These are phyloP conservation scores for Itoplectis maculator DNA, from an alignment of 2,888 invertebrate genomes.

Conservation along the genomic window DNA sequence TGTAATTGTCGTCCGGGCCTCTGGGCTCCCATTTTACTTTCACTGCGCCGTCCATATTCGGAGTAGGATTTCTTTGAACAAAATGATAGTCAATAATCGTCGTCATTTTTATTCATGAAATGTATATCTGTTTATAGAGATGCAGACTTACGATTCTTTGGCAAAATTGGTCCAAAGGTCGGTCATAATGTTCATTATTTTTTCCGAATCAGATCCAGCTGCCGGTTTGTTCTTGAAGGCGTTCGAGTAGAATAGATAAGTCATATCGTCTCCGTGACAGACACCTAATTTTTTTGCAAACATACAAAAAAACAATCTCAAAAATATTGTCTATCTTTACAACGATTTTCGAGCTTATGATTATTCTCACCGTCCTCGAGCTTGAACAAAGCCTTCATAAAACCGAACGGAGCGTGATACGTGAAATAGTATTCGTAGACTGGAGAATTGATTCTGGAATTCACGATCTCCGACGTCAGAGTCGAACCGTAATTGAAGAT, in stretches of 20 bases:
- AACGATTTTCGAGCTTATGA: background rate
- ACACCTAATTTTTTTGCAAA: too few species aligned
- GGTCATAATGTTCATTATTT: constrained; percentile 82
- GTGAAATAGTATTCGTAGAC: constrained; percentile 79
- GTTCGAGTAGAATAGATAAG: constrained; percentile 84
- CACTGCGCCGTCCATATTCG: constrained; percentile 78
- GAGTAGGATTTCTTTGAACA: constrained; percentile 82
- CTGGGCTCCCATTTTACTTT: constrained; percentile 83
- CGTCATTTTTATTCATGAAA: too few species aligned
- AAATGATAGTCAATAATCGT: background rate
- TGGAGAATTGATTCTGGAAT: constrained; percentile 73
- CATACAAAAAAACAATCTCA: constrained; percentile 28
- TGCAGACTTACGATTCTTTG: constrained; percentile 82
- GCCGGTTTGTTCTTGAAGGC: constrained; percentile 81
- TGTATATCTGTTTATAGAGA: background rate
- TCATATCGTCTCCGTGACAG: constrained; percentile 85
- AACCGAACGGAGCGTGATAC: constrained; percentile 75
- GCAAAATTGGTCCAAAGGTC: constrained; percentile 85
- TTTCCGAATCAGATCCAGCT: constrained; percentile 78
- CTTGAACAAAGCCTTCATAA: constrained; percentile 76
- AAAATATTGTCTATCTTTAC: constrained; percentile 18
- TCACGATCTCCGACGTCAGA: constrained; percentile 76
- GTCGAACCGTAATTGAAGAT: constrained; percentile 70
- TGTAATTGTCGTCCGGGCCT: constrained; percentile 79
- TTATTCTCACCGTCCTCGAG: constrained; percentile 73